Percentiles rank a stretch among this genome's conserved stretches.
Evolutionary conservation across 2,888 invertebrate species (phyloP).

Genomic region (Caenorhabditis zanzibari): DNA sequence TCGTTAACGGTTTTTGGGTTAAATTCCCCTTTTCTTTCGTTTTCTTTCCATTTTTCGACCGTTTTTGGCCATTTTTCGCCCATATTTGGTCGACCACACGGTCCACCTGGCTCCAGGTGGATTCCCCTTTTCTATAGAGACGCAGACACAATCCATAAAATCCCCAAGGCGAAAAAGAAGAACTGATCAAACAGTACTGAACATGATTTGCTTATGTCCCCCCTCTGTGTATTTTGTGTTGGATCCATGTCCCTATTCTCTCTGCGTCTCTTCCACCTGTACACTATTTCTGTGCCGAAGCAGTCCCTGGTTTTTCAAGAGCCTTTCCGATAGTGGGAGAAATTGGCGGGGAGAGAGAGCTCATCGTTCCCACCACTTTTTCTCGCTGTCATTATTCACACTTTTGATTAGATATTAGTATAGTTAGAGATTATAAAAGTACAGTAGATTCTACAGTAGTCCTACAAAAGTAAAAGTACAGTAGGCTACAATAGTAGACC

Average conservation of each 20-base stretch:
- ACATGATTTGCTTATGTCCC: conserved; percentile 22
- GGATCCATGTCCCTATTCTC: conserved; percentile 17
- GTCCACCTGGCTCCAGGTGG: no score
- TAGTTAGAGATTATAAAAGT: background rate
- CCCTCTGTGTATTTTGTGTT: conserved; percentile 28
- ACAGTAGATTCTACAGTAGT: no score
- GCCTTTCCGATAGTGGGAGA: background rate
- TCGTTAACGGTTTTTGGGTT: no score
- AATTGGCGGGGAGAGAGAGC: background rate
- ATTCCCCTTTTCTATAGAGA: no score
- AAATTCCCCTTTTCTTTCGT: no score
- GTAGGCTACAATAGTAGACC: no score
- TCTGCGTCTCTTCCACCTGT: conserved; percentile 18
- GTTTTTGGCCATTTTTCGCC: no score
- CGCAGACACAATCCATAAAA: conserved; percentile 1
- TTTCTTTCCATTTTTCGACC: no score
- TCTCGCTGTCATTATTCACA: conserved; percentile 25
- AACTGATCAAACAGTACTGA: conserved; percentile 60
- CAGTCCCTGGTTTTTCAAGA: conserved; percentile 24
- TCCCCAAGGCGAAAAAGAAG: conserved; percentile 2
- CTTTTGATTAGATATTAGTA: conserved; percentile 13
- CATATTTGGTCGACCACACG: no score
- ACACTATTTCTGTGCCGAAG: background rate
- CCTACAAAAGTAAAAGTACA: no score
- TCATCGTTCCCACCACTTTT: conserved; percentile 3